phyloP scores from a whole-genome alignment of 2,888 invertebrate species.

The Drosophila aldrichi region DNA sequence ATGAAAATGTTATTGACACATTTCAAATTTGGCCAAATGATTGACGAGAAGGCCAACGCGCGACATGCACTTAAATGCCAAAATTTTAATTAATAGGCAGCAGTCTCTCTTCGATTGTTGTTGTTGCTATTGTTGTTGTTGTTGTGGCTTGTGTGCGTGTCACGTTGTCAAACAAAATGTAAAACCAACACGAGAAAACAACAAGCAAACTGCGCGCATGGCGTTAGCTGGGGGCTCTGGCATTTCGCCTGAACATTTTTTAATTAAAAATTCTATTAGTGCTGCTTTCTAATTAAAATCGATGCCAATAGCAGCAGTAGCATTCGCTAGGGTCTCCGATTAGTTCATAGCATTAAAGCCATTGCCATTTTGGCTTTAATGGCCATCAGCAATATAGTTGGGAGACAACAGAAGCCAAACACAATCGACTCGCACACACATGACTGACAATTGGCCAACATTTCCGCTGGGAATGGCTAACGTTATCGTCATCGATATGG shows the following conservation, averaged over 20 bases:
- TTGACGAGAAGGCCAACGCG: constrained; percentile 15
- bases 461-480: constrained; percentile 48
- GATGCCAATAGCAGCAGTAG: constrained; percentile 22
- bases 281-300: constrained; percentile 74
- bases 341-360: constrained; percentile 51
- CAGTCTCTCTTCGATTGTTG: constrained; percentile 16
- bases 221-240: constrained; percentile 18
- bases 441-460: constrained; percentile 54
- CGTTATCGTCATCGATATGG: constrained; percentile 46
- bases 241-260: constrained; percentile 54
- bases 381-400: constrained; percentile 26
- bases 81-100: constrained; percentile 78
- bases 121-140: constrained; percentile 14
- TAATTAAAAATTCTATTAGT: constrained; percentile 81
- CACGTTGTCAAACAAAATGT: constrained; percentile 64
- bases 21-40: constrained; percentile 68
- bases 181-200: constrained; percentile 47
- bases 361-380: constrained; percentile 55
- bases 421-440: constrained; percentile 11
- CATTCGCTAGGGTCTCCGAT: constrained; percentile 10
- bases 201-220: constrained; percentile 1
- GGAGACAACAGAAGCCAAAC: constrained; percentile 2
- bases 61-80: constrained; percentile 59
- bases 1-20: constrained; percentile 74
- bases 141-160: constrained; percentile 61